Conservation (phyloP, 2,888 invertebrate species). For the Cataglyphis albicans region DNA sequence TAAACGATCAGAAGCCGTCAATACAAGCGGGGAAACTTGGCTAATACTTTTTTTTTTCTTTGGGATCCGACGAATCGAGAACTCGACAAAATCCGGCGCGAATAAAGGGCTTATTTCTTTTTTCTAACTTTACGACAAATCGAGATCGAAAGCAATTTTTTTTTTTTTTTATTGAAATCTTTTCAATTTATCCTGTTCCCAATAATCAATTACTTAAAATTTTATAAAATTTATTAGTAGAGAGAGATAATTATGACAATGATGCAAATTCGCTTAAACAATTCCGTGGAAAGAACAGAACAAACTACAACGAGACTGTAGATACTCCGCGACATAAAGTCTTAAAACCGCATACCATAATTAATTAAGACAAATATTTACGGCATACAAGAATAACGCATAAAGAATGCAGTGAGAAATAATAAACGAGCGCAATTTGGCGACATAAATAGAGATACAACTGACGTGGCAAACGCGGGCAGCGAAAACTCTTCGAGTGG, state of each 20-base stretch:
- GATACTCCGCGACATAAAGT: not conserved
- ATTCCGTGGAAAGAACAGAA: not conserved
- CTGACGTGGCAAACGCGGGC: constrained; percentile 3
- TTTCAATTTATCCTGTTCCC: not conserved
- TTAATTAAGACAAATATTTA: constrained; percentile 52
- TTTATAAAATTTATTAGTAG: not conserved
- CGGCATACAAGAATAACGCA: not conserved
- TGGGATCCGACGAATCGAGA: constrained; percentile 51
- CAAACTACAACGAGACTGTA: not conserved
- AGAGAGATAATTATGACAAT: not conserved
- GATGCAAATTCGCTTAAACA: not conserved
- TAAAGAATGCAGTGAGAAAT: constrained; percentile 44
- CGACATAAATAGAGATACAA: constrained; percentile 44
- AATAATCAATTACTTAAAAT: not conserved
- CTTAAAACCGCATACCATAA: not conserved
- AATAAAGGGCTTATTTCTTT: constrained; percentile 47
- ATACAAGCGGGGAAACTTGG: constrained; percentile 35
- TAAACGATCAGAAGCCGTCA: constrained; percentile 65
- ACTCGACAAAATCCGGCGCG: constrained; percentile 47
- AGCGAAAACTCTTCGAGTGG: constrained; percentile 47
- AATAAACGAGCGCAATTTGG: constrained; percentile 44
- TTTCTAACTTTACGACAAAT: not conserved
- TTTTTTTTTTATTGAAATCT: not conserved
- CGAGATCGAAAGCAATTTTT: constrained; percentile 5
- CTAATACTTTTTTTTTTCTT: constrained; percentile 47